These are phyloP conservation scores for Nycticorax nycticorax DNA, from an alignment of 2,113 vertebrate genomes.

Conservation along the genomic window DNA sequence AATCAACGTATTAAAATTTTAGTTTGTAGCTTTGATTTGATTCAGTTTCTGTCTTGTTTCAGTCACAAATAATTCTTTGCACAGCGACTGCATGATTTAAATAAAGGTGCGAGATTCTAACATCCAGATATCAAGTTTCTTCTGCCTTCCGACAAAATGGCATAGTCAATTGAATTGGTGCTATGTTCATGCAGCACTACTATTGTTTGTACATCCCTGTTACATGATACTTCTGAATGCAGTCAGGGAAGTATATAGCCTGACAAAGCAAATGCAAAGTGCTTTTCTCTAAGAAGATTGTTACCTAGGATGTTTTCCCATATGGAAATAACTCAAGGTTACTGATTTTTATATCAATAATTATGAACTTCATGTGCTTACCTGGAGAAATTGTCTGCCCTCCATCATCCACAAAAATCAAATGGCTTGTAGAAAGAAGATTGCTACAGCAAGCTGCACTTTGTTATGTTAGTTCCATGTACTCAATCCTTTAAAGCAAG, in stretches of 20 bases:
- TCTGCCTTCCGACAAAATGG: not conserved
- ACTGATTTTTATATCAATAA: not conserved
- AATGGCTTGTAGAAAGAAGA: not conserved
- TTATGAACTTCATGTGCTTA: slow-evolving; percentile 34
- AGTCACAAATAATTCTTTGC: not conserved
- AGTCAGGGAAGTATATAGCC: not conserved
- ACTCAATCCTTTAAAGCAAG: not conserved
- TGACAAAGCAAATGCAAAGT: not conserved
- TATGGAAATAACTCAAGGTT: not conserved
- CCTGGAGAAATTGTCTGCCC: slow-evolving; percentile 29
- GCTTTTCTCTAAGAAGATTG: not conserved
- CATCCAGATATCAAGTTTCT: not conserved
- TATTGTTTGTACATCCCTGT: not conserved
- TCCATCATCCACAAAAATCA: not conserved
- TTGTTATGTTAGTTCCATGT: not conserved
- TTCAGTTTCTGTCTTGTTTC: not conserved
- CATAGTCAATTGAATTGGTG: not conserved
- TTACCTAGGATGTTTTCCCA: not conserved
- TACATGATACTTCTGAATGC: not conserved
- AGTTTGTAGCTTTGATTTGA: not conserved
- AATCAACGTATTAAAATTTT: not conserved
- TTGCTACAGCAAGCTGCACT: not conserved
- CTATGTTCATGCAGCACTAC: not conserved
- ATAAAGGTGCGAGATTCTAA: not conserved
- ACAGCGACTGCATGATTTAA: not conserved